Percentiles rank a stretch among this genome's conserved stretches.
phyloP scores from a whole-genome alignment of 2,113 vertebrate genomes.

The Merops nubicus region DNA sequence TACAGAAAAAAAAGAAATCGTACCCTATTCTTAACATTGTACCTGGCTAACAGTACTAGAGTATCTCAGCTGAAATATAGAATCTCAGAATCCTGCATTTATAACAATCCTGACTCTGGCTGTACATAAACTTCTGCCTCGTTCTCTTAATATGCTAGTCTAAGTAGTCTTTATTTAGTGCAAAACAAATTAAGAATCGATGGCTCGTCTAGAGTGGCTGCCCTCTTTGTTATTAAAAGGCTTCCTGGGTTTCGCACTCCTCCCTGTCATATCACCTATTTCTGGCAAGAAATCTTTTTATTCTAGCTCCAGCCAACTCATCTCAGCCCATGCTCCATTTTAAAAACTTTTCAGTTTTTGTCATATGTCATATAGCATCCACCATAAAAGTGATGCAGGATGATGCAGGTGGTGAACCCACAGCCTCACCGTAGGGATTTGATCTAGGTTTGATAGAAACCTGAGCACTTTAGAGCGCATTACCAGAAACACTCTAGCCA shows the following conservation, averaged over 20 bases:
- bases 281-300: neutral
- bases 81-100: neutral
- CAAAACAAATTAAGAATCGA: conserved; percentile 44
- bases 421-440: neutral
- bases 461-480: neutral
- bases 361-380: neutral
- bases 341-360: neutral
- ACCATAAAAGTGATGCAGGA: neutral
- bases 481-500: neutral
- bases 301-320: neutral
- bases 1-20: neutral
- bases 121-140: neutral
- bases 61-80: neutral
- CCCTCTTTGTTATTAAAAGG: neutral
- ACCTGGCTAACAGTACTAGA: neutral
- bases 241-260: neutral
- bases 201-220: neutral
- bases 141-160: neutral
- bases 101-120: neutral
- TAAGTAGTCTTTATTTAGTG: neutral
- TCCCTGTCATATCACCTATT: neutral
- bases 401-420: neutral
- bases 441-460: neutral
- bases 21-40: neutral
- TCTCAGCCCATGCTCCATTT: neutral